Evolutionary conservation across 2,888 invertebrate species (phyloP).

Genomic region (Catonia carolina): DNA sequence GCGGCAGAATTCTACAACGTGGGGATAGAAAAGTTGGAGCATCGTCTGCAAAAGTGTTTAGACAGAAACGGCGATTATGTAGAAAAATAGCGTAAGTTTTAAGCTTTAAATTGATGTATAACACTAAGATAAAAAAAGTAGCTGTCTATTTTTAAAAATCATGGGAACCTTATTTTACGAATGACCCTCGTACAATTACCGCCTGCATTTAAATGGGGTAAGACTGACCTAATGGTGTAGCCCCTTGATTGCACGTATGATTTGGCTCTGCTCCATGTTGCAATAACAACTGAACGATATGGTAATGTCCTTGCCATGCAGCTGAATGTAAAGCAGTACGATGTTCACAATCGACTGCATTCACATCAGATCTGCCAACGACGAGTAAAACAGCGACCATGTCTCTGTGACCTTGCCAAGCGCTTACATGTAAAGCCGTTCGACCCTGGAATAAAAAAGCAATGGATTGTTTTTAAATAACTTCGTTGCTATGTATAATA

Average conservation of each 20-base stretch:
- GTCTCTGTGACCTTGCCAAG: conserved; percentile 91
- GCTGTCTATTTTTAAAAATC: too few relatives aligned
- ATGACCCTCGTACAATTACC: too few relatives aligned
- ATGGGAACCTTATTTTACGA: too few relatives aligned
- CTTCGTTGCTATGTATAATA: background rate
- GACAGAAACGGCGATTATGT: too few relatives aligned
- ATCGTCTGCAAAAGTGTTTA: too few relatives aligned
- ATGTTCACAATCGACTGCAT: conserved; percentile 79
- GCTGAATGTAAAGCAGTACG: conserved; percentile 91
- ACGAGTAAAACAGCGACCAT: conserved; percentile 81
- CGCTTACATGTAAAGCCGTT: conserved; percentile 81
- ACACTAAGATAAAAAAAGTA: too few relatives aligned
- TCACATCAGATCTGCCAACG: conserved; percentile 76
- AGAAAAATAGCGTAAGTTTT: too few relatives aligned
- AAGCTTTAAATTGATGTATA: too few relatives aligned
- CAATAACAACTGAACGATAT: conserved; percentile 72
- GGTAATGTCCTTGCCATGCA: conserved; percentile 89
- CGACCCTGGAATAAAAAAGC: conserved; percentile 53
- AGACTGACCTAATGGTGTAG: conserved; percentile 77
- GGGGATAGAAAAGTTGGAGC: too few relatives aligned
- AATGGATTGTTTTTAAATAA: background rate
- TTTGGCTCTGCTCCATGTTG: conserved; percentile 76
- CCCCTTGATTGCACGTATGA: conserved; percentile 92
- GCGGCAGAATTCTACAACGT: too few relatives aligned
- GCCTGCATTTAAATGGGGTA: too few relatives aligned